Evolutionary conservation across 2,888 invertebrate species (phyloP), one percentile per base, ranked within the genome.

Genomic region (Eristalis intricaria): DNA sequence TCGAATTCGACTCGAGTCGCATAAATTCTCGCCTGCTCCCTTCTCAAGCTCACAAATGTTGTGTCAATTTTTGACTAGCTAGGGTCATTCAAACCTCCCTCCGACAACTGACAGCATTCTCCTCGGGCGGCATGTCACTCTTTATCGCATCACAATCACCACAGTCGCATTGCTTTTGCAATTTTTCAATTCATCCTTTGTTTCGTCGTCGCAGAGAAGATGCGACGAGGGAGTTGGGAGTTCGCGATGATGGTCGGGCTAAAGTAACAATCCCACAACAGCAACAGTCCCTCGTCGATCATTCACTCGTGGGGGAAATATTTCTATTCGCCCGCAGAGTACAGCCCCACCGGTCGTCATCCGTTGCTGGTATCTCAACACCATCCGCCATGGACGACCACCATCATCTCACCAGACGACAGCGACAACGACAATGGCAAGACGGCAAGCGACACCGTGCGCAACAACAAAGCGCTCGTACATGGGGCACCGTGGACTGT

Each of bases 241-340:
- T 32, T 32, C 7, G 7, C 32, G 3, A 8, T 0, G 35, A 35
- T 11, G 43, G 8, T 50, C 19, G 50, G 50, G 50, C 19, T 2
- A 19, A 19, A 8, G 8, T 8, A 50, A 8, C 50, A 50, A n/a
- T 43, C 43, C 43, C 43, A 43, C 43, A 43, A 43, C 58, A 23
- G 15, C 58, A 58, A 11, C 58, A 22, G 26, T 23, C 60, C 60
- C 60, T 8, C 60, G 70, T 63, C 73, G 75, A 78, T 78, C 83
- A 78, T 78, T 86, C 79, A 83, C 70, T 83, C 75, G 75, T 77
- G 78, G 86, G 50, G 50, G 19, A 50, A 79, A 83, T 86, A 83
- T 83, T 86, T 86, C 66, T 75, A 79, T 86, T 63, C 75, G 32
- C 65, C 78, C 86, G 65, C 81, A 74, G 77, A 74, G 85, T 73